phyloP scores from a whole-genome alignment of 2,888 invertebrate species.

The Diarsia brunnea region DNA sequence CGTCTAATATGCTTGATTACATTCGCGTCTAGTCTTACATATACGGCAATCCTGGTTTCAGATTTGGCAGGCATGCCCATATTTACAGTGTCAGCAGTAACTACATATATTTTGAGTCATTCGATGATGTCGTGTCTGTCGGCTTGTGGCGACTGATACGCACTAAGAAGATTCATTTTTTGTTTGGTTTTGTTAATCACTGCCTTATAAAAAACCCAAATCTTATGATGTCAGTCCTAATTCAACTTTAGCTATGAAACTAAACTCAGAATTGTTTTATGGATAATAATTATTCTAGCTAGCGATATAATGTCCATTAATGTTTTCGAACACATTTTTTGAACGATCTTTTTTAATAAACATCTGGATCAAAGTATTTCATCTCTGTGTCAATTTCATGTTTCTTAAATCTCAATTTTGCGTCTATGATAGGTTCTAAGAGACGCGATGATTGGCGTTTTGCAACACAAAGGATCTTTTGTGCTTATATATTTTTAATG shows the following conservation, averaged over 20 bases:
- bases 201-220: conserved; percentile 29
- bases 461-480: conserved; percentile 77
- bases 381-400: conserved; percentile 52
- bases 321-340: conserved; percentile 2
- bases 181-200: conserved; percentile 30
- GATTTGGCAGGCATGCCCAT: conserved; percentile 69
- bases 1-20: conserved; percentile 76
- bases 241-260: neutral
- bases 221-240: conserved; percentile 13
- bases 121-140: conserved; percentile 53
- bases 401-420: conserved; percentile 66
- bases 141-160: conserved; percentile 31
- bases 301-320: too few species aligned
- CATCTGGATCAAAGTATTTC: conserved; percentile 22
- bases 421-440: conserved; percentile 65
- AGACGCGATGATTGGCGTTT: conserved; percentile 79
- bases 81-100: conserved; percentile 26
- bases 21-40: conserved; percentile 70
- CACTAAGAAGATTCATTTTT: conserved; percentile 32
- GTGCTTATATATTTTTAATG: conserved; percentile 70
- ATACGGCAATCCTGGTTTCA: conserved; percentile 73
- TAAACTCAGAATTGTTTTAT: neutral
- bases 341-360: conserved; percentile 24
- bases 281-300: neutral
- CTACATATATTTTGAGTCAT: conserved; percentile 39